Base-by-base conservation (phyloP, 2,113 vertebrate species). In the Dissostichus mawsoni region DNA sequence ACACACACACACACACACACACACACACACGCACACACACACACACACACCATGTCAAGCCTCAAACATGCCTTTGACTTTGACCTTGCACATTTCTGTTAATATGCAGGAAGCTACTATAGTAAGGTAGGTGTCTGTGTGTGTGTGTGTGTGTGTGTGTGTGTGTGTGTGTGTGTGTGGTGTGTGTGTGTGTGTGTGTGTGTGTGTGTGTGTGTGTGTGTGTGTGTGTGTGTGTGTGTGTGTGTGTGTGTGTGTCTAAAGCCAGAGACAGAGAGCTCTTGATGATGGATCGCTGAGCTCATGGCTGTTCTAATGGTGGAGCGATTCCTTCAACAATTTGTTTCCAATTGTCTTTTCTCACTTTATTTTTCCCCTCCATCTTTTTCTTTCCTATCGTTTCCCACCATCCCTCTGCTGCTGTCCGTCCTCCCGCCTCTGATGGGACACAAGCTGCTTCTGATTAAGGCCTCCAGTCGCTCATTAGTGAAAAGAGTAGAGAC, bases 221-320 rank as follows among this genome's bases (percentile, higher is more conserved):
- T 71, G 57, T 76, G 69, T 55, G 55, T 33, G 47, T 51, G 20
- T 63, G 52, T 75, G 48, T 74, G 36, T 56, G 23, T 74, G 36
- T 52, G 57, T 47, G 45, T 25, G n/a, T 61, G 59, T 70, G 36
- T 73, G 29, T 45, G 29, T 77, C 20, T 16, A 16, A 8, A 10
- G 5, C 63, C 18, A 68, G 53, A 69, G 41, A 69, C 4, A 33
- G 1, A 75, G 47, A 66, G 53, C 55, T 20, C 18, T 45, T 36
- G 51, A 33, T 81, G 69, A 88, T 75, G 66, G 55, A 84, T 80
- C 2, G 10, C 55, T 59, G 48, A 63, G 47, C 69, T 85, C 59
- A 61, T 18, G 20, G 66, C 74, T 66, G 33, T 53, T 51, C 23
- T 29, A 14, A 41, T 4, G 72, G 20, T n/a, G 17, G 44, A 69